Evolutionary conservation across 2,113 vertebrate species (phyloP), one percentile per base, ranked within the genome.

Genomic region (Rhinolophus sinicus): DNA sequence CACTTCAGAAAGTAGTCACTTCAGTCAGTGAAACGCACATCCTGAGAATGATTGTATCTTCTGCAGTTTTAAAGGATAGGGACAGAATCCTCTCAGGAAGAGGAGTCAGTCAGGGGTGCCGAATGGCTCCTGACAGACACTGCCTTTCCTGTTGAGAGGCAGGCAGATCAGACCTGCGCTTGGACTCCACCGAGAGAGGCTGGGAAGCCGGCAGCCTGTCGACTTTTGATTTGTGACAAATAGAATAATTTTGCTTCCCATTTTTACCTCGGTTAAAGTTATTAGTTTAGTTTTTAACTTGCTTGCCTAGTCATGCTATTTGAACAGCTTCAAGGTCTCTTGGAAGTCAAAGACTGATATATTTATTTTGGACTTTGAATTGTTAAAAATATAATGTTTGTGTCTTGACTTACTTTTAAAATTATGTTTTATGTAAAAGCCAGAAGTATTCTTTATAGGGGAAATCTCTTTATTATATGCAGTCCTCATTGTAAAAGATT

Each of bases 1-100:
- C 97, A 88, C 92, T 98, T 98, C 90, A 76, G 96, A 97, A 97
- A 97, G 92, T 93, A 95, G 95, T 95, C 95, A 95, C 96, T 97
- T 97, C 47, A 98, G 96, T 97, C 96, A 97, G 97, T 28, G 70
- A 96, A 92, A 97, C 5, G 4, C 67, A 40, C 90, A 33, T 76
- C 77, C 72, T 92, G 62, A 93, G 88, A 73, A 86, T 92, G 52
- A 75, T 70, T 6, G 3, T n/a, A 4, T 86, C 78, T 83, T 96
- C 24, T 83, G 38, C 58, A 19, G 44, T 94, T 92, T 86, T 90
- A 89, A 88, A 96, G 58, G 88, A 81, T 24, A 72, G 52, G 65
- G 35, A 60, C 26, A 14, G 64, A 93, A 54, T 94, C 80, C 18
- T 90, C 26, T 95, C 26, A 76, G 97, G 96, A 97, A 97, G 96